Evolutionary conservation across 1,140 invertebrate species (phyloP).

Genomic region (Papilio helenus): DNA sequence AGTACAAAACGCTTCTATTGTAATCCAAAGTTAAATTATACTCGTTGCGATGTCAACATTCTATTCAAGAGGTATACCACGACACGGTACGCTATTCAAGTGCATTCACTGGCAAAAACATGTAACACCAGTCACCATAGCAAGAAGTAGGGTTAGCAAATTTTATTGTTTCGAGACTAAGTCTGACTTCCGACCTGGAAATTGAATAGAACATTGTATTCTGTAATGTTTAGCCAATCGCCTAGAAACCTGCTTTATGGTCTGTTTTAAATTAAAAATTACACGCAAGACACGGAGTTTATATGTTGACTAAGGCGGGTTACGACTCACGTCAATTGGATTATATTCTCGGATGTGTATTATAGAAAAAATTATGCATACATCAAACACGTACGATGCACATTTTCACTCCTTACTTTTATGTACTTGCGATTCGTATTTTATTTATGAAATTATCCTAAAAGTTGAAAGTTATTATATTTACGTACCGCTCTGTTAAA

Average conservation of each 20-base stretch:
- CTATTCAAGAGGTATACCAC: constrained; percentile 44
- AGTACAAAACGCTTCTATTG: constrained; percentile 37
- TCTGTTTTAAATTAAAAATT: constrained; percentile 31
- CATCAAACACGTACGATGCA: background rate
- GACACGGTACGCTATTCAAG: constrained; percentile 44
- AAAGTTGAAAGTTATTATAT: background rate
- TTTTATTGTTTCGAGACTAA: constrained; percentile 33
- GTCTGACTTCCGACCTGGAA: constrained; percentile 31
- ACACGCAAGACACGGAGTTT: constrained; percentile 21
- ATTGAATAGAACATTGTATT: constrained; percentile 29
- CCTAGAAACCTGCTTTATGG: constrained; percentile 37
- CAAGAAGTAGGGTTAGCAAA: constrained; percentile 16
- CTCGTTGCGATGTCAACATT: constrained; percentile 44
- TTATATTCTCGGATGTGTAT: constrained; percentile 6
- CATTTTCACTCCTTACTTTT: background rate
- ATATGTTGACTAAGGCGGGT: constrained; percentile 30
- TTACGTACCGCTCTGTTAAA: constrained; percentile 3
- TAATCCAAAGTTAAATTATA: constrained; percentile 40
- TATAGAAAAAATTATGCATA: constrained; percentile 23
- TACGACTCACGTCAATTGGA: constrained; percentile 29
- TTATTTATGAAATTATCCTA: constrained; percentile 7
- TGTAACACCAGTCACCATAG: constrained; percentile 34
- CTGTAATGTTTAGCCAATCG: constrained; percentile 36
- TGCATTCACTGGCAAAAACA: constrained; percentile 50
- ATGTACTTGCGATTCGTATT: background rate